Base-by-base conservation (phyloP, 1,140 invertebrate genomes). In the Varroa destructor region DNA sequence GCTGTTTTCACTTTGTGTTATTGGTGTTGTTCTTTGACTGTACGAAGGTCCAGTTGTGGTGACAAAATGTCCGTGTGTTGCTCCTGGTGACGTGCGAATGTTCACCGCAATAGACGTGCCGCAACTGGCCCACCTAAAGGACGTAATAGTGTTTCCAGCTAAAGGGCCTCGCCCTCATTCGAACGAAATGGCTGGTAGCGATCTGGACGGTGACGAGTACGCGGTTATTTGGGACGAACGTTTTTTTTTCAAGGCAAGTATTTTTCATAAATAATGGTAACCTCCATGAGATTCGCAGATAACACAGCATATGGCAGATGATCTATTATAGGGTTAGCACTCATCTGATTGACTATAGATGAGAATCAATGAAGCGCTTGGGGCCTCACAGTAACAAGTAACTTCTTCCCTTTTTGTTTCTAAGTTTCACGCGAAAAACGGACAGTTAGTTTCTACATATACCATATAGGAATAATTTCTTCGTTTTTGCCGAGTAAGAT, bases 181-280 rank as follows among this genome's bases (percentile, higher is more conserved):
- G 6, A 73, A 73, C 71, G 71, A 73, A 61, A 73, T 73, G 73
- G 70, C 73, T 8, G 73, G 72, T 10, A 56, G 40, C 12, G 75
- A 76, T 67, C 71, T 76, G 54, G 75, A 76, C 73, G 75, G 75
- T 0, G 75, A 76, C 61, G 75, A 76, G 57, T 76, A 74, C 55
- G 72, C 71, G 6, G 75, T 75, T 8, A 64, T 75, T 56, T 75
- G 75, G 75, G 64, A 72, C 46, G 54, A 64, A 43, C 14, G 10
- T 37, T 67, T 67, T 1, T 67, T 67, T 8, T 67, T 67, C 8
- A 46, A 25, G 61, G 37, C 40, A 67, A 4, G 12, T 67, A 58
- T 56, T 10, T n/a, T 12, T 10, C 10, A 56, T 56, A 56, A 12
- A 42, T 58, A 3, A 6, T 58, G 3, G 57, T 5, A 58, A 58